Percentiles rank a stretch among this genome's conserved stretches.
phyloP scores from a whole-genome alignment of 2,113 vertebrate species.

The Sphyrna mokarran region DNA sequence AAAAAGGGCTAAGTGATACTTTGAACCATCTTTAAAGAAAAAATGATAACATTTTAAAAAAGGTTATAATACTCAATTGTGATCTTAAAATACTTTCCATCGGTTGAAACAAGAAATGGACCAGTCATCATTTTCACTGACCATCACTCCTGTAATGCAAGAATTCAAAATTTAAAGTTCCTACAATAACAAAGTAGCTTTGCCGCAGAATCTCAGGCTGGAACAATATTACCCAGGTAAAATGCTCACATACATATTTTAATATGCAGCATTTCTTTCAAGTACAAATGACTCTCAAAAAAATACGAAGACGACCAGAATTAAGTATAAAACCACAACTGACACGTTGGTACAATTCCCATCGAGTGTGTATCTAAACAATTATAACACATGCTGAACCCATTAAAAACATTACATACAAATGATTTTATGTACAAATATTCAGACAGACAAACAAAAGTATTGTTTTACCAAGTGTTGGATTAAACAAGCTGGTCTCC shows the following conservation, averaged over 20 bases:
- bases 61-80: not conserved
- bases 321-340: not conserved
- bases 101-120: not conserved
- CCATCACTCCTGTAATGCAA: not conserved
- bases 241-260: not conserved
- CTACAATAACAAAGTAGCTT: not conserved
- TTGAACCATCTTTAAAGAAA: not conserved
- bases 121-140: not conserved
- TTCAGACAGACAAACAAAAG: slow-evolving; percentile 25
- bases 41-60: not conserved
- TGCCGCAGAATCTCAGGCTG: not conserved
- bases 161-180: not conserved
- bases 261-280: not conserved
- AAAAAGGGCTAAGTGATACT: not conserved
- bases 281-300: not conserved
- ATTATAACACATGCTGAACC: not conserved
- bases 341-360: not conserved
- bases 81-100: not conserved
- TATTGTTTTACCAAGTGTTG: slow-evolving; percentile 73
- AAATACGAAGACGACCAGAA: not conserved
- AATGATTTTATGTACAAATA: not conserved
- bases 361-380: not conserved
- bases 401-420: not conserved
- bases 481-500: slow-evolving; percentile 90
- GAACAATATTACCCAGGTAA: not conserved